Evolutionary conservation across 2,113 vertebrate species (phyloP), one percentile per base, ranked within the genome.

Genomic region (Varanus salvator): DNA sequence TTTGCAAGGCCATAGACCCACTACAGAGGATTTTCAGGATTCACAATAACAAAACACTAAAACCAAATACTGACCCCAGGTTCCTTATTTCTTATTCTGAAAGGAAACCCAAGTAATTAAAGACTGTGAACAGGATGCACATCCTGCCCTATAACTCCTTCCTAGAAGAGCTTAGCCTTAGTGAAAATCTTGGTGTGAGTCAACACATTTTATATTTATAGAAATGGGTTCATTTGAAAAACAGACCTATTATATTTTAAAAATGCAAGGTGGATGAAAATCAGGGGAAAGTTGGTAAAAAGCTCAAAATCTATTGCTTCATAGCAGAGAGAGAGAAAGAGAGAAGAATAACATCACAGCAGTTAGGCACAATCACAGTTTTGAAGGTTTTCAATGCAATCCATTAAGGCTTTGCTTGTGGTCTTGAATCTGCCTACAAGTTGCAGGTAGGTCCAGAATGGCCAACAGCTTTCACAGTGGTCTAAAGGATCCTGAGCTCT

Each of bases 391-490:
- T 80, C 90, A 83, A 17, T 52, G 90, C 93, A 94, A 94, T 50
- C 74, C 19, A 50, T 94, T 81, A 34, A 0, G 87, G 91, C 89
- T 68, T 74, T 81, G 81, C 0, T 86, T 68, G 64, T 48, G 89
- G 89, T 57, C 29, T 9, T 7, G 86, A 84, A 87, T 86, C 86
- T 90, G 66, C 27, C 38, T 81, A 71, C 64, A 60, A 48, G n/a
- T 88, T 90, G 80, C 87, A 92, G 82, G 69, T 88, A 90, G 86
- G 25, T 90, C 81, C 54, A 66, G 91, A 75, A 64, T 87, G 89
- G 50, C 71, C 48, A 80, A 91, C 76, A 68, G 27, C 84, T 66
- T n/a, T 94, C 94, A 95, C 38, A 87, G 96, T 91, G 93, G 90
- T 93, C 89, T 25, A 52, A 93, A 90, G 93, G 64, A 89, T 81